Conservation (phyloP, 2,888 invertebrate genomes). For the Hoplodrina ambigua region DNA sequence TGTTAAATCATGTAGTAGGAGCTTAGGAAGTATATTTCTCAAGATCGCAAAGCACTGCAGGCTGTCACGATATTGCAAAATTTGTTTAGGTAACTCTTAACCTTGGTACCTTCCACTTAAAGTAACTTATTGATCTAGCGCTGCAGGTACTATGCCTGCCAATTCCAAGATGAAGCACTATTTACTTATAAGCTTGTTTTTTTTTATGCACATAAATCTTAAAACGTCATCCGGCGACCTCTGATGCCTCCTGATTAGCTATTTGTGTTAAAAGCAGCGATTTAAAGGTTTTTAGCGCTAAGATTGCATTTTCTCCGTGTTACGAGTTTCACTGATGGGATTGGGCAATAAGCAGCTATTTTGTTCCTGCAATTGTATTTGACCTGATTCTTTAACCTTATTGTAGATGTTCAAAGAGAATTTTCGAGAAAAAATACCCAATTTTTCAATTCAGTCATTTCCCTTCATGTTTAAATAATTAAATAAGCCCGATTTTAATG, state of each 20-base stretch:
- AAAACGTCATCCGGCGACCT: slow-evolving; percentile 54
- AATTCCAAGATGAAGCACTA: not conserved
- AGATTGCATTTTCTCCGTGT: slow-evolving; percentile 53
- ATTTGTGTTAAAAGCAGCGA: slow-evolving; percentile 54
- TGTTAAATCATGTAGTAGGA: not conserved
- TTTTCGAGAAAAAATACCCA: not conserved
- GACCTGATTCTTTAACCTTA: slow-evolving; percentile 28
- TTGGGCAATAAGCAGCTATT: slow-evolving; percentile 54
- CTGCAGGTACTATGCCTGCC: too few species aligned
- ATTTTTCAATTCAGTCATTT: not conserved
- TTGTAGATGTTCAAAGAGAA: slow-evolving; percentile 11
- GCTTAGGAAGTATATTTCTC: not conserved
- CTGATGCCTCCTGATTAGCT: slow-evolving; percentile 46
- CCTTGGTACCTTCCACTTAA: too few species aligned
- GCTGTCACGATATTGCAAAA: not conserved
- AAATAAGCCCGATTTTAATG: not conserved
- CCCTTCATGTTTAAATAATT: not conserved
- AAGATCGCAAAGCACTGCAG: not conserved
- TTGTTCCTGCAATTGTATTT: slow-evolving; percentile 40
- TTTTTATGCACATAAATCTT: slow-evolving; percentile 55
- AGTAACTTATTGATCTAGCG: too few species aligned
- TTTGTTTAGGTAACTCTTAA: too few species aligned
- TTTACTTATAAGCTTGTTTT: slow-evolving; percentile 21
- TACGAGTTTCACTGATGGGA: slow-evolving; percentile 50
- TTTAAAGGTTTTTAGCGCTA: slow-evolving; percentile 52